Percentiles rank a stretch among this genome's conserved stretches.
These are phyloP conservation scores for Crypturellus tataupa DNA, from an alignment of 2,797 vertebrate genomes.

Conservation along the genomic window DNA sequence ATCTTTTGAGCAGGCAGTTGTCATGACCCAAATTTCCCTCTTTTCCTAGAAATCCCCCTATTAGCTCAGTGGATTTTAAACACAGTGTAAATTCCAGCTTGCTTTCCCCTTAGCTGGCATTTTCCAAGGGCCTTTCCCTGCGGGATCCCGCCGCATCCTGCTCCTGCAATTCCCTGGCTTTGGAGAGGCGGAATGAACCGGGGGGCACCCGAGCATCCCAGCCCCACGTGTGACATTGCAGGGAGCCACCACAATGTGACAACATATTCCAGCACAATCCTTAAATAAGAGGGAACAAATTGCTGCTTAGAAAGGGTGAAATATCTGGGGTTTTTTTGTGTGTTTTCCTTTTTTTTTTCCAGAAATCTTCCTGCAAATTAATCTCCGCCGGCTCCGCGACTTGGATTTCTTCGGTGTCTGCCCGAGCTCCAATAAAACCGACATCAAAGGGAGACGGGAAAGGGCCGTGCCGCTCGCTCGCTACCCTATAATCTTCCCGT, in stretches of 20 bases:
- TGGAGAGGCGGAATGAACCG: neutral
- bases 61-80: neutral
- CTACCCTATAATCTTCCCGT: neutral
- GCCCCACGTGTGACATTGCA: rapidly evolving
- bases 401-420: neutral
- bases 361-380: neutral
- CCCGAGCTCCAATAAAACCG: neutral
- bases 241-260: neutral
- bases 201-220: neutral
- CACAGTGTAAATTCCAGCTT: neutral
- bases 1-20: neutral
- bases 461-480: neutral
- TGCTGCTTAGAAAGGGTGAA: neutral
- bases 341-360: neutral
- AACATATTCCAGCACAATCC: neutral
- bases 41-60: neutral
- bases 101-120: neutral
- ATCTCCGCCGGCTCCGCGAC: neutral
- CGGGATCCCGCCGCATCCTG: rapidly evolving
- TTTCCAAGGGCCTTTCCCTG: neutral
- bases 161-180: neutral
- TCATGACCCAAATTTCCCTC: neutral
- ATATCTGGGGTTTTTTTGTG: neutral
- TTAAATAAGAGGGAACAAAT: neutral
- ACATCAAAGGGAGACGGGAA: neutral